Evolutionary conservation across 1,140 invertebrate genomes (phyloP).

Genomic region (Wasmannia auropunctata): DNA sequence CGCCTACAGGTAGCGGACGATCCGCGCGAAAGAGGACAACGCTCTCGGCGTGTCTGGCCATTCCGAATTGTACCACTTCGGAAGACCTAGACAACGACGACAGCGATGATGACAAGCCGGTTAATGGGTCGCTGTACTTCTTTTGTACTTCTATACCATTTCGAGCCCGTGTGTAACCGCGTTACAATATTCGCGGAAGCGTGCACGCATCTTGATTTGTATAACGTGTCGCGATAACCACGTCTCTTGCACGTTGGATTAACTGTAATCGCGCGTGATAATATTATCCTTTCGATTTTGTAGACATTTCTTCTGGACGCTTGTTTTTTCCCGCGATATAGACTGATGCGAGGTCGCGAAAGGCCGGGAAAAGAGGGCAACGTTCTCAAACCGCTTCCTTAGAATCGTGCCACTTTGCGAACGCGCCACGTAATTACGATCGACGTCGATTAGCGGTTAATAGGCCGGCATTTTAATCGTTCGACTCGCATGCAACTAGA

Average conservation of each 20-base stretch:
- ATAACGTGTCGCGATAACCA: not conserved
- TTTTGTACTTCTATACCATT: not conserved
- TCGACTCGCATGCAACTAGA: conserved; percentile 21
- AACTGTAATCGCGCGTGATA: not conserved
- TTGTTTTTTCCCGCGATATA: not conserved
- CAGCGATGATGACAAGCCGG: conserved; percentile 5
- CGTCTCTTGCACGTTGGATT: not conserved
- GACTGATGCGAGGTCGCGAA: conserved; percentile 1
- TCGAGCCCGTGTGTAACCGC: not conserved
- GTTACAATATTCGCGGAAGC: not conserved
- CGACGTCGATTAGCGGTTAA: conserved; percentile 52
- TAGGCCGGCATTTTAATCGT: conserved; percentile 54
- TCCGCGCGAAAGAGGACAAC: conserved; percentile 60
- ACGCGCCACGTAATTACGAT: conserved; percentile 33
- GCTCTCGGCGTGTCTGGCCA: conserved; percentile 25
- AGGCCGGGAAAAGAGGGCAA: conserved; percentile 57
- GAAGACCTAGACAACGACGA: conserved; percentile 4
- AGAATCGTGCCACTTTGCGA: conserved; percentile 26
- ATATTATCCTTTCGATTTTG: conserved; percentile 29
- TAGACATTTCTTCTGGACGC: not conserved
- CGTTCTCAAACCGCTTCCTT: conserved; percentile 46
- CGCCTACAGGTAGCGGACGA: conserved; percentile 29
- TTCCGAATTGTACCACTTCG: conserved; percentile 51
- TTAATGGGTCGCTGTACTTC: conserved; percentile 23
- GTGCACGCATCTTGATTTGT: not conserved